These are phyloP conservation scores for Labeo catla DNA, from an alignment of 2,113 vertebrate species.

Conservation along the genomic window DNA sequence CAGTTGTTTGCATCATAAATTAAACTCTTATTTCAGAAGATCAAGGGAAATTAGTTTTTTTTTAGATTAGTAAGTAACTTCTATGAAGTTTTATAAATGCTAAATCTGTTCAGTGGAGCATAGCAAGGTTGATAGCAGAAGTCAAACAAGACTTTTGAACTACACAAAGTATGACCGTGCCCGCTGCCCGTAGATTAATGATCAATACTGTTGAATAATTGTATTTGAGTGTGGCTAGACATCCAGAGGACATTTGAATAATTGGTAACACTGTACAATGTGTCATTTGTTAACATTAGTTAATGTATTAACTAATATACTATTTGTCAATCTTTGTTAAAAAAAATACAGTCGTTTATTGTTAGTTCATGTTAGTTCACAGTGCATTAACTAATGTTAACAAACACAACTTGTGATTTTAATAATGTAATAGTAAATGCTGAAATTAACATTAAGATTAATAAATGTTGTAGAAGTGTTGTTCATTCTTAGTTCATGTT, in stretches of 20 bases:
- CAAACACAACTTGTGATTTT: too few relatives aligned
- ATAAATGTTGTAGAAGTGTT: too few relatives aligned
- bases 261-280: too few relatives aligned
- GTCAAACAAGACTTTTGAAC: conserved; percentile 22
- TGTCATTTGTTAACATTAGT: too few relatives aligned
- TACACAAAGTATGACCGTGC: not conserved
- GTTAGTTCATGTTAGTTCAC: too few relatives aligned
- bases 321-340: too few relatives aligned
- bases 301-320: too few relatives aligned
- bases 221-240: conserved; percentile 12
- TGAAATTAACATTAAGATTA: too few relatives aligned
- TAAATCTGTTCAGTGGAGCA: not conserved
- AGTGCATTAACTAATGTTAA: too few relatives aligned
- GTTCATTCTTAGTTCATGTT: too few relatives aligned
- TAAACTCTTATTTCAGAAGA: not conserved
- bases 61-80: not conserved
- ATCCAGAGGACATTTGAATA: not conserved
- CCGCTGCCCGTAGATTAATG: not conserved
- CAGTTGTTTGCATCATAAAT: not conserved
- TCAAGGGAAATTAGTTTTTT: not conserved
- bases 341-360: too few relatives aligned
- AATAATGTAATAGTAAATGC: too few relatives aligned
- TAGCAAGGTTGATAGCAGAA: not conserved
- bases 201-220: conserved; percentile 5
- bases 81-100: conserved; percentile 6